Conservation (phyloP, 1,140 invertebrate genomes). For the Drosophila cardini region DNA sequence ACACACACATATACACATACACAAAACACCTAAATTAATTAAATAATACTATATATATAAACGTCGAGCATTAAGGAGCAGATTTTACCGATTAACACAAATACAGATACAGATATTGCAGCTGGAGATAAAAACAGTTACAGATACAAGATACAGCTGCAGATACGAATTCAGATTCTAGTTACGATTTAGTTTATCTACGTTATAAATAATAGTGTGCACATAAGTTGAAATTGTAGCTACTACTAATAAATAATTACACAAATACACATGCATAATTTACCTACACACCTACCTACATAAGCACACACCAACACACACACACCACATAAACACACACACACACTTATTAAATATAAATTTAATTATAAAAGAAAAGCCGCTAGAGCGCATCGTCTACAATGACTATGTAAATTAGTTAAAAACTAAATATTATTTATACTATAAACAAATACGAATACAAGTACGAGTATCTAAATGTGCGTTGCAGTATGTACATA, state of each 20-base stretch:
- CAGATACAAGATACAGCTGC: constrained; percentile 15
- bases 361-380: constrained; percentile 65
- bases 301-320: constrained; percentile 49
- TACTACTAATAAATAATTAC: constrained; percentile 52
- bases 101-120: constrained; percentile 20
- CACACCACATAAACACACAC: constrained; percentile 34
- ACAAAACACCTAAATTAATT: constrained; percentile 40
- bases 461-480: constrained; percentile 69
- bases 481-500: constrained; percentile 70
- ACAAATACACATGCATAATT: constrained; percentile 45
- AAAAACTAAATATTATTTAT: constrained; percentile 81
- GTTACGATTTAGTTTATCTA: constrained; percentile 70
- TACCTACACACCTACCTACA: constrained; percentile 25
- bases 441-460: constrained; percentile 54
- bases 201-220: constrained; percentile 55
- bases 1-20: not conserved
- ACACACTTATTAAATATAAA: constrained; percentile 50
- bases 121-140: not conserved
- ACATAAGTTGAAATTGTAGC: constrained; percentile 80
- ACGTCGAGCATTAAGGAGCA: constrained; percentile 38
- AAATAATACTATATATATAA: constrained; percentile 18
- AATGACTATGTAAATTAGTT: constrained; percentile 81
- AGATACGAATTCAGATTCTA: constrained; percentile 61
- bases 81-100: constrained; percentile 37
- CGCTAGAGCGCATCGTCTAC: constrained; percentile 78